Conservation (phyloP, 2,797 vertebrate species). For the Cyclura pinguis region DNA sequence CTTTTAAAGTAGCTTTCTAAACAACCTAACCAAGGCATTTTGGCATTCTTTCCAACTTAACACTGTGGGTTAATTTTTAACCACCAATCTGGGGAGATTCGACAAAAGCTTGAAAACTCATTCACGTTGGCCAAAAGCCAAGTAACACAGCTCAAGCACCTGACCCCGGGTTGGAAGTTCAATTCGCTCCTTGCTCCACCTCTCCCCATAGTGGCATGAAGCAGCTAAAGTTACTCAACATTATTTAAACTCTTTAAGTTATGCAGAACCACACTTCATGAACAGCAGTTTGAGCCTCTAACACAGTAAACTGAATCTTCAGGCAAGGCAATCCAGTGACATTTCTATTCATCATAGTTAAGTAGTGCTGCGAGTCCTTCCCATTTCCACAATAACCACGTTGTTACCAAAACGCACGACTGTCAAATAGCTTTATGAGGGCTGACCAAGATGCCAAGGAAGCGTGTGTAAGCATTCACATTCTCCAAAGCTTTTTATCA, state of each 20-base stretch:
- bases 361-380: not conserved
- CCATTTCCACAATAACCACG: not conserved
- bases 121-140: not conserved
- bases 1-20: constrained; percentile 1
- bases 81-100: not conserved
- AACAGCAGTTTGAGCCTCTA: not conserved
- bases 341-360: not conserved
- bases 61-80: not conserved
- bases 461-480: too few relatives aligned
- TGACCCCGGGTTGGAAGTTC: not conserved
- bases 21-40: not conserved
- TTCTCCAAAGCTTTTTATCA: too few relatives aligned
- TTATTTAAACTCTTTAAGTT: not conserved
- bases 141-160: not conserved
- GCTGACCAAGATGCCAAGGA: too few relatives aligned
- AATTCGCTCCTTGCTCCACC: not conserved
- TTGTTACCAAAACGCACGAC: not conserved
- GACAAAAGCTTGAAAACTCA: not conserved
- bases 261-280: not conserved
- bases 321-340: not conserved
- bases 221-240: not conserved
- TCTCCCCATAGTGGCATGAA: not conserved
- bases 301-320: not conserved
- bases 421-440: too few relatives aligned
- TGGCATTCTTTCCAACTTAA: not conserved